Percentiles rank a stretch among this genome's conserved stretches.
Evolutionary conservation across 2,888 invertebrate genomes (phyloP).

Genomic region (Lasioglossum pauxillum): DNA sequence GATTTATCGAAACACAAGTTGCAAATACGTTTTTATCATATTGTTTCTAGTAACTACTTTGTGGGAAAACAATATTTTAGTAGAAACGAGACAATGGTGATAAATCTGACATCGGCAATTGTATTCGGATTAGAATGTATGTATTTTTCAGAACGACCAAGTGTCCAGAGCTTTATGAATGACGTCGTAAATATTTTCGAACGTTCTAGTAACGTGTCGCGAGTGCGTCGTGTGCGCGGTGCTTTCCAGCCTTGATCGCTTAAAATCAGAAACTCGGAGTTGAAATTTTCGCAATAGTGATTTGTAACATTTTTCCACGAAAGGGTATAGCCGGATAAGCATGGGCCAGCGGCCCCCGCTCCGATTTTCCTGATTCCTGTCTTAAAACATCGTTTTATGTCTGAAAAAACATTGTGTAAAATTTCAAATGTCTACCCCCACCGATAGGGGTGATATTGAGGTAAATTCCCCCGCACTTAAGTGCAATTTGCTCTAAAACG

Average conservation of each 20-base stretch:
- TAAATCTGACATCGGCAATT: not conserved
- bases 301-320: not conserved
- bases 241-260: not conserved
- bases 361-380: too few relatives aligned
- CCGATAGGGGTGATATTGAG: too few relatives aligned
- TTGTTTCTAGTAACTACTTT: not conserved
- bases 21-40: not conserved
- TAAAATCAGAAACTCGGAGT: not conserved
- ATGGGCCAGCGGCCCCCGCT: too few relatives aligned
- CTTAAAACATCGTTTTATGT: too few relatives aligned
- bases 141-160: not conserved
- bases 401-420: too few relatives aligned
- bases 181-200: not conserved
- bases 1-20: not conserved
- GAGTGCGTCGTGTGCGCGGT: too few relatives aligned
- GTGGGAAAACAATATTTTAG: not conserved
- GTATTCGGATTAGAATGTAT: not conserved
- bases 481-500: too few relatives aligned
- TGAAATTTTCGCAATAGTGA: not conserved
- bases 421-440: too few relatives aligned
- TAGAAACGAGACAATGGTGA: not conserved
- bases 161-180: not conserved
- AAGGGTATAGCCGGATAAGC: too few relatives aligned
- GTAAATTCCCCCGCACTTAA: too few relatives aligned
- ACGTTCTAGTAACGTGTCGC: not conserved